Conservation (phyloP, 2,113 vertebrate genomes). For the Mustela nigripes region DNA sequence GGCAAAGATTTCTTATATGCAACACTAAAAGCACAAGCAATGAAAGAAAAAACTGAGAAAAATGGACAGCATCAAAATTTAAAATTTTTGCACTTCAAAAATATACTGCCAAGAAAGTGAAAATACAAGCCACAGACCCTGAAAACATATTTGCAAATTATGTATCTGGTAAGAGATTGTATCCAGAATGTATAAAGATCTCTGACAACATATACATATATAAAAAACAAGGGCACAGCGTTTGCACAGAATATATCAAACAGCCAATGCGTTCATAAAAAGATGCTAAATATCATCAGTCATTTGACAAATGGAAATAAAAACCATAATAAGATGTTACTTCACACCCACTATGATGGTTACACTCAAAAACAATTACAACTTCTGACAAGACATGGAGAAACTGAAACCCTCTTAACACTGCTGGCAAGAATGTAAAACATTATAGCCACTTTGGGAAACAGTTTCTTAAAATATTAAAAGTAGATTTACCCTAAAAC, state of each 20-base stretch:
- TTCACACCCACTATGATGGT: background rate
- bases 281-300: background rate
- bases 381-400: background rate
- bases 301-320: conserved; percentile 46
- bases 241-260: background rate
- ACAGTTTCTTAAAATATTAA: conserved; percentile 47
- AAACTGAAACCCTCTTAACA: background rate
- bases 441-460: background rate
- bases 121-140: background rate
- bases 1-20: background rate
- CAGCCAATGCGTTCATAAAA: background rate
- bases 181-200: background rate
- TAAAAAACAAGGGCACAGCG: background rate
- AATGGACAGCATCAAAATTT: background rate
- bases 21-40: conserved; percentile 36
- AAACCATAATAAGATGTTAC: background rate
- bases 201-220: background rate
- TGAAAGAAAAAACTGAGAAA: background rate
- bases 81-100: background rate
- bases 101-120: background rate
- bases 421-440: background rate
- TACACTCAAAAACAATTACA: conserved; percentile 18
- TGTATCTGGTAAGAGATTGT: background rate
- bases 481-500: background rate
- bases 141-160: background rate